Evolutionary conservation across 92 coral and sea anemone genomes (phyloP), one percentile per base, ranked within the genome.

Genomic region (Parazoanthus swiftii): DNA sequence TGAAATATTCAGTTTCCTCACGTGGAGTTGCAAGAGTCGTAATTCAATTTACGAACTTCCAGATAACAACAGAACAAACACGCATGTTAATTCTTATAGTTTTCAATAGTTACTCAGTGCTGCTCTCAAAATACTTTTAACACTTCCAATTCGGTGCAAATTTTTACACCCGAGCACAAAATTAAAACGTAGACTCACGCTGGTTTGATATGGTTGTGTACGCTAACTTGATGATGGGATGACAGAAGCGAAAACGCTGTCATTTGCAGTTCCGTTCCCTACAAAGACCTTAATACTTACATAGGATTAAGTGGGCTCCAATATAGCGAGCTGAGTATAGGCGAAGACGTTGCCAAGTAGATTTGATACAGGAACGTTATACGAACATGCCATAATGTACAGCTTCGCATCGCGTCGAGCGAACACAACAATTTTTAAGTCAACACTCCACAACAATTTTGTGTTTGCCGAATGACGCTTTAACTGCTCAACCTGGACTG

Each of bases 221-320:
- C 7, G 63, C 68, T 26, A 84, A 46, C 58, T 84, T 84, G 87
- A 84, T 71, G 77, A 84, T 71, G 79, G 75, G 79, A 13, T 84
- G 87, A 84, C 68, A 84, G 87, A 84, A 84, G 63, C 70, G 87
- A 84, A 84, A 84, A 84, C 77, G 87, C 79, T 71, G 87, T 84
- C 79, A 84, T 26, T 71, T 84, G 43, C 87, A 84, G 79, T 84
- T 84, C 77, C 56, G 87, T 84, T 43, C 46, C 87, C 74, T 10
- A 37, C 50, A 21, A 20, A 84, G 29, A 29, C 8, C 11, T 46
- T 44, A 71, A 84, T 84, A 84, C 87, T 84, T 71, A 84, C 87
- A 84, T 84, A 3, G 87, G 87, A 84, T 84, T 84, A 23, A 84
- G 79, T 46, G 87, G 87, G 35, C 87, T 84, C 87, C 87, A 84